Base-by-base conservation (phyloP, 2,888 invertebrate genomes). In the Dilophus febrilis region DNA sequence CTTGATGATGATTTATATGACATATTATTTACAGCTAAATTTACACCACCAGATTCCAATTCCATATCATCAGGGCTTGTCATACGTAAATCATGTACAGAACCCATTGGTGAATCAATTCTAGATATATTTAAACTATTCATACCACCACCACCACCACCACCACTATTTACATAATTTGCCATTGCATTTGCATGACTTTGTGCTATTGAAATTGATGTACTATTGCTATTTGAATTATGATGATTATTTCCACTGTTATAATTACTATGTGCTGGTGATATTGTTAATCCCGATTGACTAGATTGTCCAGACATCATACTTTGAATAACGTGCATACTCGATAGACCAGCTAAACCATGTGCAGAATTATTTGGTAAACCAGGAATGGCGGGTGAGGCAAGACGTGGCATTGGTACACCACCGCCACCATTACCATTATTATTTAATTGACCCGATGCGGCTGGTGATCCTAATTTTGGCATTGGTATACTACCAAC, bases 11-110 rank as follows among this genome's bases (percentile, higher is more conserved):
- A 47, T 50, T 77, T 76, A 57, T 75, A 77, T 19, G 72, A 64
- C 71, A 75, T 72, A 32, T 72, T 72, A 45, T 71, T 70, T 50
- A 66, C 51, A 4, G 51, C 51, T 42, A 54, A 48, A 49, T 54
- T 61, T 45, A 64, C 63, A 1, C 63, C 57, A 1, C 62, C 57
- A 6, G 64, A 77, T 55, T 77, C 77, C 50, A 82, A 68, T 39
- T 77, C 70, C 46, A 78, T 69, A 67, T 74, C 58, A 68, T 65
- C 46, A 52, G 65, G 53, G 68, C 74, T 53, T 66, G 66, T 41
- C 68, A 67, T 50, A 11, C 54, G 50, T 35, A 54, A 49, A 44
- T 55, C 53, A 31, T 52, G 65, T 53, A 54, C 64, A 45, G 50
- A 65, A 30, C 62, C 64, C n/a, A 64, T 59, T 16, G 65, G 64